phyloP scores from a whole-genome alignment of 2,113 vertebrate genomes.

The Mustelus asterias region DNA sequence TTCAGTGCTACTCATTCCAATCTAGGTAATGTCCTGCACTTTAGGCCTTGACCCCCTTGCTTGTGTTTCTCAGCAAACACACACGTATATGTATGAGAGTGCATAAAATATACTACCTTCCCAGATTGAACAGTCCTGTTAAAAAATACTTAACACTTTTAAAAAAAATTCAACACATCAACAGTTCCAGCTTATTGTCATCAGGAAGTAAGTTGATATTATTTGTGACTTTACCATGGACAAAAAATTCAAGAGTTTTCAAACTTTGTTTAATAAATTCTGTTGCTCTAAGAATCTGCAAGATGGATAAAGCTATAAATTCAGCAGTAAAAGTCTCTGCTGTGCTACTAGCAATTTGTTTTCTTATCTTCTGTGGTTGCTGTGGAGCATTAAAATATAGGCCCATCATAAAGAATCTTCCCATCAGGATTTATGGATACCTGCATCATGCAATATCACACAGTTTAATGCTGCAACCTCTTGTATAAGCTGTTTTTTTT shows the following conservation, averaged over 20 bases:
- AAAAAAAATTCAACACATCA: not conserved
- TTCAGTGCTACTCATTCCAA: not conserved
- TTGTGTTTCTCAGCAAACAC: not conserved
- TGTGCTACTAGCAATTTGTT: not conserved
- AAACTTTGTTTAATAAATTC: not conserved
- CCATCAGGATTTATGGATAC: not conserved
- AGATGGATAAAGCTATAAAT: not conserved
- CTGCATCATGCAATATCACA: not conserved
- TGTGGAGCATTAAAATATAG: constrained; percentile 1
- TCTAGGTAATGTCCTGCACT: not conserved
- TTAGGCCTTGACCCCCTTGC: not conserved
- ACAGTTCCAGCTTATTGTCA: not conserved
- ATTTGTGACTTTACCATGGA: not conserved
- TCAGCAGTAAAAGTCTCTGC: not conserved
- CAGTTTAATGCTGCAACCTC: constrained; percentile 29
- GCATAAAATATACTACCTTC: not conserved
- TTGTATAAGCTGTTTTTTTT: constrained; percentile 14
- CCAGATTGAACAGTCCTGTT: not conserved
- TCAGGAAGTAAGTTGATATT: not conserved
- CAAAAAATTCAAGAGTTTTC: not conserved
- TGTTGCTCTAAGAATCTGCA: not conserved
- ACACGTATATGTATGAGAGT: not conserved
- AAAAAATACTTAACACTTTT: not conserved
- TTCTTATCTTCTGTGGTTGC: not conserved
- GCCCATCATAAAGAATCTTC: not conserved